Evolutionary conservation across 2,797 vertebrate genomes (phyloP), one percentile per base, ranked within the genome.

Genomic region (Ctenopoma multispine): DNA sequence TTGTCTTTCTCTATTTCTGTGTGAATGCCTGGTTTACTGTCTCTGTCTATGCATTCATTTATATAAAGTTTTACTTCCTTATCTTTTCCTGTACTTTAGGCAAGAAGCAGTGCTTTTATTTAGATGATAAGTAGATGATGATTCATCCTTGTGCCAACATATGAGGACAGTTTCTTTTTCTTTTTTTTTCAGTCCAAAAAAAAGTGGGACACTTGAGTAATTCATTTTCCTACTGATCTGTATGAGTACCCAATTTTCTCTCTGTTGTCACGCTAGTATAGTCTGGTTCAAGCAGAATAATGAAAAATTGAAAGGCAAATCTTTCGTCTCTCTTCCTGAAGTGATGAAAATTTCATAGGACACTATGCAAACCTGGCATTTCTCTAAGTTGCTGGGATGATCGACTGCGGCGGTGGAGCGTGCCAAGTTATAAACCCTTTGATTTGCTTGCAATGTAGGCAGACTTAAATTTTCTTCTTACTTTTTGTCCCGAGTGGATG

Each of bases 321-420:
- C 89, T 88, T 90, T 84, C 51, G 69, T 86, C 88, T 89, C 84
- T 62, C 72, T 72, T 90, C 70, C 76, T 51, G 65, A 53, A 88
- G 86, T 90, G 79, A 93, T 94, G 83, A 93, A 93, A 92, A 90
- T 92, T 93, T 94, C 64, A 94, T 92, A 74, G 84, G 80, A 83
- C 82, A 75, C 77, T 86, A 75, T 90, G 89, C 90, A 90, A 87
- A 87, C 75, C 60, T 59, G 74, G 87, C 86, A 20, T 84, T 90
- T 87, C 84, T 82, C 78, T 54, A 31, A 79, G 77, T 79, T 77
- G 58, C 71, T 4, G 65, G 61, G 53, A 75, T 72, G 78, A 82
- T 81, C 36, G 50, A 69, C 67, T 43, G 11, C 12, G 20, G 34
- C 15, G 29, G 69, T 72, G 65, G 79, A 80, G 72, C 67, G 64